Conservation (phyloP, 2,113 vertebrate genomes). For the Hemichromis elongatus region DNA sequence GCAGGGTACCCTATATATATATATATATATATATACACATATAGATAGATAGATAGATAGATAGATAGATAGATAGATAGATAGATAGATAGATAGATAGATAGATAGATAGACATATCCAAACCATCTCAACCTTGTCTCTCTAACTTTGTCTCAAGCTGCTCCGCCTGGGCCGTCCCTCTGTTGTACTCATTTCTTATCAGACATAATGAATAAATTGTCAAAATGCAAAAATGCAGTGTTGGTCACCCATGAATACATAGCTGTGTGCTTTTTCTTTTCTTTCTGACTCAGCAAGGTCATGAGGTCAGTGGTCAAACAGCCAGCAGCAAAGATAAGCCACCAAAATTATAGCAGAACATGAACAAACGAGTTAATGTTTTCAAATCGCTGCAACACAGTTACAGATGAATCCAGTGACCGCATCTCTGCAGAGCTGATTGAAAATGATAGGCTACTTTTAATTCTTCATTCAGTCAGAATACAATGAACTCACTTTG, state of each 20-base stretch:
- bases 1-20: too few relatives aligned
- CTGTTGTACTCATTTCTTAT: not conserved
- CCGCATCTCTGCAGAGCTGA: not conserved
- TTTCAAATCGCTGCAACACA: not conserved
- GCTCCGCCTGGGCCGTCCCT: not conserved
- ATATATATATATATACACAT: too few relatives aligned
- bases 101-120: too few relatives aligned
- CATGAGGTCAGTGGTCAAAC: not conserved
- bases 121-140: not conserved
- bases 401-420: not conserved
- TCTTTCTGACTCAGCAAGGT: not conserved
- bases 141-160: not conserved
- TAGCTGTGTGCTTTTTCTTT: not conserved
- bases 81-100: too few relatives aligned
- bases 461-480: not conserved
- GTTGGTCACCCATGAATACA: not conserved
- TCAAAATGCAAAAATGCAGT: not conserved
- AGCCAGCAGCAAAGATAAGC: not conserved
- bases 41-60: too few relatives aligned
- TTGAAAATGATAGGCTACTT: not conserved
- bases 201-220: not conserved
- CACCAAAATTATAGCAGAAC: not conserved
- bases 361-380: not conserved
- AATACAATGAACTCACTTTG: not conserved
- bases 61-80: too few relatives aligned